Percentiles rank a stretch among this genome's conserved stretches.
phyloP scores from a whole-genome alignment of 1,140 invertebrate genomes.

The Phortica variegata region DNA sequence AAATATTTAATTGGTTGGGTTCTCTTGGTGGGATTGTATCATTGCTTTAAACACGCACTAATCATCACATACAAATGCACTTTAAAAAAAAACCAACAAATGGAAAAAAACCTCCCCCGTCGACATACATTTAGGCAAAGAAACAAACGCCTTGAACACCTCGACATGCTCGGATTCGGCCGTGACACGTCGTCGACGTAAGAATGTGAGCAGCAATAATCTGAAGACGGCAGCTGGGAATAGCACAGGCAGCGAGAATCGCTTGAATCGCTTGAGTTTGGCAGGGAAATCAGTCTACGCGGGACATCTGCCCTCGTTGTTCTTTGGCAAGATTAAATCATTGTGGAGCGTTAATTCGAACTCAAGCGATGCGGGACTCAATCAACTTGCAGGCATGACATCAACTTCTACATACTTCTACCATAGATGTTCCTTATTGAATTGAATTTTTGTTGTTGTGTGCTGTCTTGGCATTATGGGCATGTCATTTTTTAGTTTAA shows the following conservation, averaged over 20 bases:
- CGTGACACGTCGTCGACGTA: slow-evolving; percentile 44
- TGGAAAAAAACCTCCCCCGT: slow-evolving; percentile 9
- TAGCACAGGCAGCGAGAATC: slow-evolving; percentile 44
- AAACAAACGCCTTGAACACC: slow-evolving; percentile 48
- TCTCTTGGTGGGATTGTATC: neutral
- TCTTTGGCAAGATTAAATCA: slow-evolving; percentile 83
- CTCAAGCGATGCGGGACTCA: slow-evolving; percentile 69
- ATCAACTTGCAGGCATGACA: slow-evolving; percentile 66
- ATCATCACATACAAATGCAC: neutral
- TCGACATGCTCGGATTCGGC: slow-evolving; percentile 55
- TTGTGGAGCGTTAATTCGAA: slow-evolving; percentile 75
- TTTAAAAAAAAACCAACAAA: neutral
- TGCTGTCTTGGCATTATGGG: neutral
- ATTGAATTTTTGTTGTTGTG: neutral
- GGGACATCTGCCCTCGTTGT: slow-evolving; percentile 72
- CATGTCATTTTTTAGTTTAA: neutral
- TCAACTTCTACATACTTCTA: neutral
- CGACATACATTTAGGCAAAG: slow-evolving; percentile 26
- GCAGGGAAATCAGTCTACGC: slow-evolving; percentile 59
- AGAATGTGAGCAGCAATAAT: slow-evolving; percentile 48
- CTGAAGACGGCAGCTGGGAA: slow-evolving; percentile 38
- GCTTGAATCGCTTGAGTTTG: slow-evolving; percentile 47
- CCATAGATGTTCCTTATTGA: neutral
- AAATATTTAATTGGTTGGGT: slow-evolving; percentile 4
- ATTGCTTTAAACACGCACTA: too few relatives aligned